Conservation (phyloP, 1,140 invertebrate species). For the Camponotus pennsylvanicus region DNA sequence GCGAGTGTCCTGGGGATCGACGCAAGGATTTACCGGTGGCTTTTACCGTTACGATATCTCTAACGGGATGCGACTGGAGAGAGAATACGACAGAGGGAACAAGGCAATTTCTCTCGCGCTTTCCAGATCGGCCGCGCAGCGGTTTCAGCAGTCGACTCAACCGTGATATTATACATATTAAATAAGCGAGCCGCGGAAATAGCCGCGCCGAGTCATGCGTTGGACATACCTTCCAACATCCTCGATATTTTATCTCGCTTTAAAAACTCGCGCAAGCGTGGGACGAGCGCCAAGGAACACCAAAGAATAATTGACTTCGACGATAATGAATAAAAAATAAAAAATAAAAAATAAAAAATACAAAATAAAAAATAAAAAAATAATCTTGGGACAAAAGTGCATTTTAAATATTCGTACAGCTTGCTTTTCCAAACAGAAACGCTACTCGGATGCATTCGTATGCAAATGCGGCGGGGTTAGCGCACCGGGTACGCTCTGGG, state of each 20-base stretch:
- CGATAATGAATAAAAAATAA: not conserved
- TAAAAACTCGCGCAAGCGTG: not conserved
- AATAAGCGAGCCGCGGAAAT: not conserved
- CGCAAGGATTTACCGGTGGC: constrained; percentile 73
- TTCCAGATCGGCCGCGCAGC: constrained; percentile 63
- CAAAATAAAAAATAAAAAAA: too few relatives aligned
- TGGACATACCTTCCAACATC: too few relatives aligned
- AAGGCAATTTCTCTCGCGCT: constrained; percentile 71
- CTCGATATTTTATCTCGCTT: not conserved
- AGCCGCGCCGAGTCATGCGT: too few relatives aligned
- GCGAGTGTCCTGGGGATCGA: constrained; percentile 68
- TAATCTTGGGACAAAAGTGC: too few relatives aligned
- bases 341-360: not conserved
- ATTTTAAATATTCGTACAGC: too few relatives aligned
- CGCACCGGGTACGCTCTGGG: not conserved
- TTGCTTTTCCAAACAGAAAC: not conserved
- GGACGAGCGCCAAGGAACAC: too few relatives aligned
- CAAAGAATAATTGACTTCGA: not conserved
- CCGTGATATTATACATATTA: constrained; percentile 9
- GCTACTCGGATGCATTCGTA: not conserved
- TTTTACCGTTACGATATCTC: constrained; percentile 79
- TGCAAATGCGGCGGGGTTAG: constrained; percentile 31
- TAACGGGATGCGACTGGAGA: constrained; percentile 74
- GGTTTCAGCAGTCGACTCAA: constrained; percentile 10
- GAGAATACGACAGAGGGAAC: constrained; percentile 67